Evolutionary conservation across 2,113 vertebrate species (phyloP), one percentile per base, ranked within the genome.

Genomic region (Psilopsiagon aurifrons): DNA sequence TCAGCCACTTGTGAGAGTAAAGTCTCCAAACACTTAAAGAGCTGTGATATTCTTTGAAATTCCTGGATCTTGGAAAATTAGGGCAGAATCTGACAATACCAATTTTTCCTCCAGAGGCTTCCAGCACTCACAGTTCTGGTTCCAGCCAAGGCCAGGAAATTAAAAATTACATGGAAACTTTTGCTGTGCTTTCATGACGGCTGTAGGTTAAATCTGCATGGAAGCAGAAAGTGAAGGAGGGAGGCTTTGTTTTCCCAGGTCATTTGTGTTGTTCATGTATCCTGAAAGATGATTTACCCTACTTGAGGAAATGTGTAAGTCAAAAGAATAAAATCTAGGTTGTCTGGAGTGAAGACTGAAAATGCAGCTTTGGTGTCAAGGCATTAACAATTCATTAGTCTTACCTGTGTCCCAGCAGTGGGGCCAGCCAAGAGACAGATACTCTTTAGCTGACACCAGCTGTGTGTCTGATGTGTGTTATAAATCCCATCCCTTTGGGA

Each of bases 11-110:
- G 73, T 92, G 83, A 94, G 83, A 77, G 43, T 49, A 43, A 94
- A 83, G 90, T 91, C 88, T 93, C 94, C 73, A 64, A 95, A 93
- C 76, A 78, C 46, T 94, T 97, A 86, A 88, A 81, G 69, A 93
- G 55, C 86, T 88, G 90, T 88, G 60, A 93, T 90, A 88, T 71
- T 88, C 79, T 95, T 80, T 93, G 83, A 95, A 96, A 96, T 73
- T 81, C 76, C 73, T 41, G 80, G 70, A 88, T 96, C 83, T 71
- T 94, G 92, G 94, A 97, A 96, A 95, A 96, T 94, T 71, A 95
- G 69, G 83, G 88, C 77, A 90, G 85, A 92, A 96, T 84, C 85
- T 97, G 95, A 96, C 95, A 93, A 96, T 92, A 96, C 86, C 47
- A 86, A 51, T 94, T 95, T 97, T 90, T 90, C 35, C 88, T 97